Evolutionary conservation across 2,888 invertebrate species (phyloP), one percentile per base, ranked within the genome.

Genomic region (Dicranocentrus wangi): DNA sequence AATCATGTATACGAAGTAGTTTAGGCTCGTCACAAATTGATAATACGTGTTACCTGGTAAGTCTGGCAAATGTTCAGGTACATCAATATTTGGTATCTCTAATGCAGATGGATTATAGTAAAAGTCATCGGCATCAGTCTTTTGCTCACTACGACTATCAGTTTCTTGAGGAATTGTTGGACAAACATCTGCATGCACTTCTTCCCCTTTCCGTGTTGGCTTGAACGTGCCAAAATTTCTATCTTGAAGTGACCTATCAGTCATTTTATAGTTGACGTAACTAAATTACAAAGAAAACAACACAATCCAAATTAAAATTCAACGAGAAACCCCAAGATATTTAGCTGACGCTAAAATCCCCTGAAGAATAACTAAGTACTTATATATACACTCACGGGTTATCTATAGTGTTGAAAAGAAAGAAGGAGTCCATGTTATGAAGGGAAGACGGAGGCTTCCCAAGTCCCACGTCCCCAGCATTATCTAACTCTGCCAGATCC

Each of bases 11-110:
- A n/a, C n/a, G n/a, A n/a, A n/a, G n/a, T n/a, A n/a, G n/a, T n/a
- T n/a, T n/a, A n/a, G n/a, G n/a, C n/a, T n/a, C n/a, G n/a, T n/a
- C n/a, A n/a, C n/a, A n/a, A n/a, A n/a, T n/a, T n/a, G n/a, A n/a
- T n/a, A n/a, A n/a, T n/a, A n/a, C n/a, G n/a, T n/a, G n/a, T n/a
- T 73, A 87, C 87, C 87, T 63, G 85, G 84, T 32, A 87, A 81
- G 68, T 86, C 78, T 10, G 85, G 85, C 23, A 87, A 72, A 65
- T 60, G 60, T 43, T 86, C 86, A 53, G 87, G 87, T 39, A 86
- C 85, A 75, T 86, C 85, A 69, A 87, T 84, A 55, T 85, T 82
- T n/a, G 87, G 87, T 63, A 87, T 86, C 25, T 82, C 82, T 25
- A 81, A 47, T 17, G 85, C 73, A 0, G 87, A 84, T 0, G 87